Conservation (phyloP, 2,113 vertebrate genomes). For the Rhea pennata region DNA sequence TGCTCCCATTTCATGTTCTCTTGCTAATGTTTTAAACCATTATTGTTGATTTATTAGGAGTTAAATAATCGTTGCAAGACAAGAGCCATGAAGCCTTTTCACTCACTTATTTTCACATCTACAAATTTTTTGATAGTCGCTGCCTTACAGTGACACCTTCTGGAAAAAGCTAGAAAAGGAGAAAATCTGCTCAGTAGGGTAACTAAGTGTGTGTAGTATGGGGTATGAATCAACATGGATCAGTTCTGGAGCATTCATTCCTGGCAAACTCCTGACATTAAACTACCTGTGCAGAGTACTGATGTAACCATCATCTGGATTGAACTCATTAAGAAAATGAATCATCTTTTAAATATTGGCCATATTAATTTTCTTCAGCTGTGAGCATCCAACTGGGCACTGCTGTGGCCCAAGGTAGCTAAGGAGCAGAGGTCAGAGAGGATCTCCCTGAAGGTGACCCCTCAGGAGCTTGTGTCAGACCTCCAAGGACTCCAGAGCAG, state of each 20-base stretch:
- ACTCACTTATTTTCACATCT: not conserved
- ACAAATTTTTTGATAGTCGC: not conserved
- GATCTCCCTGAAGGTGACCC: not conserved
- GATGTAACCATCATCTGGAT: fast-evolving
- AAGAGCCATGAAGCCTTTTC: not conserved
- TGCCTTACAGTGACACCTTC: conserved; percentile 77
- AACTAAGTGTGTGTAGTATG: fast-evolving
- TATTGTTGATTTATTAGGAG: conserved; percentile 18
- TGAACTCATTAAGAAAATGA: not conserved
- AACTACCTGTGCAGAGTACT: not conserved
- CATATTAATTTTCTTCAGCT: not conserved
- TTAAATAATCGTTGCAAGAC: conserved; percentile 4
- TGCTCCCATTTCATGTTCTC: not conserved
- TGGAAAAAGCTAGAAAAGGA: conserved; percentile 63
- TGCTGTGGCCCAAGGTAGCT: not conserved
- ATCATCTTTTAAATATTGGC: not conserved
- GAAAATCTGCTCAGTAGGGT: not conserved
- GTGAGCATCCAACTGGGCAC: not conserved
- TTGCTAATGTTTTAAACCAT: not conserved
- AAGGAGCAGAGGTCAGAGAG: not conserved
- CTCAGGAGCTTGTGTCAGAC: not conserved
- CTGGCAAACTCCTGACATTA: not conserved
- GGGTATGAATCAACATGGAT: not conserved
- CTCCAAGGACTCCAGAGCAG: too few species aligned
- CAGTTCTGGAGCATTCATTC: not conserved